phyloP scores from a whole-genome alignment of 2,888 invertebrate species.

The Leptopilina syphax region DNA sequence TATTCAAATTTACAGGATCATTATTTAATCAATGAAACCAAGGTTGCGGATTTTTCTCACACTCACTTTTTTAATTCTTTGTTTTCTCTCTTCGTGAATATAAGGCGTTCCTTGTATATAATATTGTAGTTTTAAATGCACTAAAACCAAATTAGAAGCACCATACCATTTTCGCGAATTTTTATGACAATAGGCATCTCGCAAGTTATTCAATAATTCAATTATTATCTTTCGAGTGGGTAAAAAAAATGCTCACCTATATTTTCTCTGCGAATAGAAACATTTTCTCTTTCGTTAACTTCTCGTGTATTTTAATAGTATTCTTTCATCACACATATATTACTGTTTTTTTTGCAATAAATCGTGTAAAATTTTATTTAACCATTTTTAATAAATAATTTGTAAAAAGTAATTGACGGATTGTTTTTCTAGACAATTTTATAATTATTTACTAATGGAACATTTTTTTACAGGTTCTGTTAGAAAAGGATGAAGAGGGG shows the following conservation, averaged over 20 bases:
- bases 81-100: not conserved
- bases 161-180: constrained; percentile 30
- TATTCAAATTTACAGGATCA: constrained; percentile 40
- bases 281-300: not conserved
- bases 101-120: not conserved
- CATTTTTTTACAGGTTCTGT: not conserved
- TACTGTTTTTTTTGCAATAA: too few relatives aligned
- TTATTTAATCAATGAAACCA: constrained; percentile 37
- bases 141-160: constrained; percentile 36
- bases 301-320: not conserved
- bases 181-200: constrained; percentile 12
- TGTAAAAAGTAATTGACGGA: too few relatives aligned
- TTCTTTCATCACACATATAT: not conserved
- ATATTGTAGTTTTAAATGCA: constrained; percentile 21
- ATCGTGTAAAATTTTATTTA: too few relatives aligned
- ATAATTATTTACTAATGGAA: not conserved
- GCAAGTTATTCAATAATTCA: constrained; percentile 19
- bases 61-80: not conserved
- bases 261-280: constrained; percentile 17
- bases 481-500: too few relatives aligned
- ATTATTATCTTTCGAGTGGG: constrained; percentile 30
- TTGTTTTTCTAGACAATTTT: not conserved
- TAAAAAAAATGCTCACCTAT: constrained; percentile 18
- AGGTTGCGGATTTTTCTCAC: constrained; percentile 21
- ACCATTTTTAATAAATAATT: too few relatives aligned